Conservation (phyloP, 1,140 invertebrate species). For the Euura saliciscinereae region DNA sequence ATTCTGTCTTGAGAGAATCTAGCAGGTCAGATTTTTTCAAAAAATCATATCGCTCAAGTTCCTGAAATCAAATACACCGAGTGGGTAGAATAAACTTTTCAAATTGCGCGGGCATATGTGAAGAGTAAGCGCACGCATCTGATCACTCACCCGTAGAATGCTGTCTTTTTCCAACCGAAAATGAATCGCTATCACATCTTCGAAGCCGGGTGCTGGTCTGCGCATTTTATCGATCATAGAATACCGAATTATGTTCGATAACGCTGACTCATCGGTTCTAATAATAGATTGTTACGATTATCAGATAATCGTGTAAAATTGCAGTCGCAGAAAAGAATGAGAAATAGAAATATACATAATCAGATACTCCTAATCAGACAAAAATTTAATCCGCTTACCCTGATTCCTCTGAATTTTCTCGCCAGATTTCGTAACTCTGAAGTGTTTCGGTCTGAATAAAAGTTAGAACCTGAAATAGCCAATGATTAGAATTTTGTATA, state of each 20-base stretch:
- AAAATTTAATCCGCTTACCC: not conserved
- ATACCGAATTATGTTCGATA: not conserved
- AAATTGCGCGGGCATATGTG: too few relatives aligned
- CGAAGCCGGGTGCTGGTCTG: not conserved
- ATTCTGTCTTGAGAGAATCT: not conserved
- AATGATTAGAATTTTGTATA: too few relatives aligned
- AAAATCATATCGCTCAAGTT: not conserved
- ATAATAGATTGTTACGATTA: not conserved
- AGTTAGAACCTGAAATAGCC: not conserved
- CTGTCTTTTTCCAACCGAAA: not conserved
- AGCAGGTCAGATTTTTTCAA: not conserved
- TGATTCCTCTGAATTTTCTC: not conserved
- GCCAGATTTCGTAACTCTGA: not conserved
- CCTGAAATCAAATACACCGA: not conserved
- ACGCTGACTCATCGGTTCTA: not conserved
- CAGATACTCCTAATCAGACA: not conserved
- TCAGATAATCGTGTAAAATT: not conserved
- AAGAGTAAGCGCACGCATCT: not conserved
- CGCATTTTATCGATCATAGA: not conserved
- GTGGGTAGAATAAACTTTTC: too few relatives aligned
- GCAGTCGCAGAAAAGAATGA: too few relatives aligned
- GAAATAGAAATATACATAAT: not conserved
- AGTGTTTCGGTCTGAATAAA: not conserved
- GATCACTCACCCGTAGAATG: not conserved
- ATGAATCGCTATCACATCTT: not conserved